Base-by-base conservation (phyloP, 2,797 vertebrate genomes). In the Naso thynnoides region DNA sequence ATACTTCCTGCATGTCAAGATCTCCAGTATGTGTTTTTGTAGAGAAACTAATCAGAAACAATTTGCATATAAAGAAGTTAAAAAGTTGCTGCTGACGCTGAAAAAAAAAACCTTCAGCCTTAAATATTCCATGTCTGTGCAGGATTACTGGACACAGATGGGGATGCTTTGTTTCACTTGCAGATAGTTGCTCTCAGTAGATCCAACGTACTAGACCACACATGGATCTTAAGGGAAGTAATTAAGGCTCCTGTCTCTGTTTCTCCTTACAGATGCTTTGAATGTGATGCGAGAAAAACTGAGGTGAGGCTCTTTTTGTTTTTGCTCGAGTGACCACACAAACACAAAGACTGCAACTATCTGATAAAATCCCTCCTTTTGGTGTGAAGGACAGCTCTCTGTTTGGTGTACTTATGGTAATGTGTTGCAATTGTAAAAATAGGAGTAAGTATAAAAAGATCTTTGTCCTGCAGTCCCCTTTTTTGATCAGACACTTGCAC, bases 391-490 rank as follows among this genome's bases (percentile, higher is more conserved):
- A 23, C 15, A 11, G 29, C 29, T 38, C 1, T 38, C n/a, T n/a
- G 8, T 42, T 47, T 23, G 29, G 4, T 11, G 33, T 5, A 39
- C 3, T 8, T 36, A 36, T 9, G 33, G 33, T 36, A 36, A 33
- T 33, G 33, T 53, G 13, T 36, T 73, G 13, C 57, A 55, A 60
- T 27, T 5, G 9, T 66, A 13, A n/a, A 14, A 29, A 18, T 44
- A 19, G n/a, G n/a, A n/a, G 26, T n/a, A 48, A 23, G 13, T 6
- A 9, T 67, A 59, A 81, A 77, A 38, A 57, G 11, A 53, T 66
- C 23, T 75, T 57, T 59, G 62, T 27, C 14, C 70, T 60, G 48
- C 47, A 75, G 73, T 69, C 67, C 58, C 56, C 65, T 13, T 11
- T n/a, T 10, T 7, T 15, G 8, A 18, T 24, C 24, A 1, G 44